Percentiles rank a stretch among this genome's conserved stretches.
Conservation (phyloP, 1,140 invertebrate genomes). For the Aphelenchoides avenae region DNA sequence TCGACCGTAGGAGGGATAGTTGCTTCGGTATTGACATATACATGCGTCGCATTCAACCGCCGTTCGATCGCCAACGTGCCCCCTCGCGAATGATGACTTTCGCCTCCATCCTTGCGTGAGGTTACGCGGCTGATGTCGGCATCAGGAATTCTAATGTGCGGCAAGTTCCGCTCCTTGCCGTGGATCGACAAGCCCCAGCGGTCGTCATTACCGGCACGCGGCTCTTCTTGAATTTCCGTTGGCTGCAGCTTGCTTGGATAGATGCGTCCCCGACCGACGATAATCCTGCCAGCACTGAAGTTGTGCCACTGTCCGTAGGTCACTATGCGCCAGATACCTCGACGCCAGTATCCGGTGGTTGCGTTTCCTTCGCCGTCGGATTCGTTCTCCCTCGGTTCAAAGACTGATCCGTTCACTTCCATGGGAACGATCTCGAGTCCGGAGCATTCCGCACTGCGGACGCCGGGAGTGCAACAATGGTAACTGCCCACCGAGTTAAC, state of each 20-base stretch:
- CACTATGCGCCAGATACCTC: constrained; percentile 2
- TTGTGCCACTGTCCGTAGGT: constrained; percentile 35
- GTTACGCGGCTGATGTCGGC: too few relatives aligned
- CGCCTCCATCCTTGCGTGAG: too few relatives aligned
- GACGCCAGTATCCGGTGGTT: neutral
- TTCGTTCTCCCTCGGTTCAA: constrained; percentile 9
- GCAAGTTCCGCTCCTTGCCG: too few relatives aligned
- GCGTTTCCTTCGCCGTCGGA: neutral
- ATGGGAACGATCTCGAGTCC: constrained; percentile 26
- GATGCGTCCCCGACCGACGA: constrained; percentile 17
- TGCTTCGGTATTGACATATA: too few relatives aligned
- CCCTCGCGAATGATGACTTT: too few relatives aligned
- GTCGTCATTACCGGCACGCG: neutral
- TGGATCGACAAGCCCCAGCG: too few relatives aligned
- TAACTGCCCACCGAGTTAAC: constrained; percentile 44
- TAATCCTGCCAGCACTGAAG: constrained; percentile 25
- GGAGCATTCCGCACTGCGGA: constrained; percentile 13
- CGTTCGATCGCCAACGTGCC: too few relatives aligned
- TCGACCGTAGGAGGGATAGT: too few relatives aligned
- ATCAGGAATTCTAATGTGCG: too few relatives aligned
- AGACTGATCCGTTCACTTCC: constrained; percentile 5
- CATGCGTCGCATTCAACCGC: too few relatives aligned
- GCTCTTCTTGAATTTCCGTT: constrained; percentile 1
- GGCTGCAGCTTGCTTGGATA: neutral
- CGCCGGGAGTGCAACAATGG: constrained; percentile 30